Conservation (phyloP, 2,797 vertebrate species). For the Otolemur crassicaudatus region DNA sequence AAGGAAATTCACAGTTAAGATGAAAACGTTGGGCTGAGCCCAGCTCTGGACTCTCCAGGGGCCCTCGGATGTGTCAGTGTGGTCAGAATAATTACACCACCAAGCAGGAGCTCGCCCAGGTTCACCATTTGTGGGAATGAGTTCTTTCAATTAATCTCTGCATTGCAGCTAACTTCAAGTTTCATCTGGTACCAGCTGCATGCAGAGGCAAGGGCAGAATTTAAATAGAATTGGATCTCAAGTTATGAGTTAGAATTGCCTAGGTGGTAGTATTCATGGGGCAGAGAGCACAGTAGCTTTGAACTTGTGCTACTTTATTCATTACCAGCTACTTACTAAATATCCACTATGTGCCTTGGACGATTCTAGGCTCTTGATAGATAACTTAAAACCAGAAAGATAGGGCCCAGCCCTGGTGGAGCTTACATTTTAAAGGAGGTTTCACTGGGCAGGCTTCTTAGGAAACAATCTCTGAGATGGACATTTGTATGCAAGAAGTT, state of each 20-base stretch:
- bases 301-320: not conserved
- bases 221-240: slow-evolving; percentile 41
- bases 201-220: slow-evolving; percentile 1
- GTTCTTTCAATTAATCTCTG: slow-evolving; percentile 72
- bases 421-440: not conserved
- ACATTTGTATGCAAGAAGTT: not conserved
- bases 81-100: slow-evolving; percentile 62
- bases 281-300: not conserved
- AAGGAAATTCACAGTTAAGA: slow-evolving; percentile 69
- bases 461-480: not conserved
- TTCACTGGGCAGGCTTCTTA: not conserved
- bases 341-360: not conserved
- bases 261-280: not conserved
- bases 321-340: not conserved
- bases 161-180: not conserved
- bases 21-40: slow-evolving; percentile 35
- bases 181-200: slow-evolving; percentile 8
- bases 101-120: slow-evolving; percentile 60
- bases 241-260: not conserved
- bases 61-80: not conserved
- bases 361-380: not conserved
- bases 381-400: not conserved
- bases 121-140: slow-evolving; percentile 46
- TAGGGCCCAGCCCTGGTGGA: not conserved
- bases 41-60: slow-evolving; percentile 46